Conservation (phyloP, 2,113 vertebrate species). For the Rhadina sibilatrix region DNA sequence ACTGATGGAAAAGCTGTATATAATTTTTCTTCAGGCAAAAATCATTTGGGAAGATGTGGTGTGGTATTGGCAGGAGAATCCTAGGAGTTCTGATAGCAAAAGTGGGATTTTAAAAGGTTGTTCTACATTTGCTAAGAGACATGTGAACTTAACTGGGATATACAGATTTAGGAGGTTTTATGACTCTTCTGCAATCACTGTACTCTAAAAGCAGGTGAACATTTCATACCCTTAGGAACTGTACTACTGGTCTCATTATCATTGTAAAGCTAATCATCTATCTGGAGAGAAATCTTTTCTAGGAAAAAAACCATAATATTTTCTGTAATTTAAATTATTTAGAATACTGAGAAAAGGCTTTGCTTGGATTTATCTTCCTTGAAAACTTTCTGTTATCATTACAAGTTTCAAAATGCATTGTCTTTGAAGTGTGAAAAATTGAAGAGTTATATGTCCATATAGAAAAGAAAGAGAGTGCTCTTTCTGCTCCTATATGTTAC, state of each 20-base stretch:
- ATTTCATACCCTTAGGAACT: slow-evolving; percentile 56
- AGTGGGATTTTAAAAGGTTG: not conserved
- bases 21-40: not conserved
- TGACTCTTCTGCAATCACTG: slow-evolving; percentile 2
- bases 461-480: not conserved
- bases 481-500: not conserved
- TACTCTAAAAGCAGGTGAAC: slow-evolving; percentile 34
- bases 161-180: slow-evolving; percentile 10
- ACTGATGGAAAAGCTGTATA: not conserved
- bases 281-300: not conserved
- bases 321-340: not conserved
- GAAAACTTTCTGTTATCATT: not conserved
- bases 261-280: slow-evolving; percentile 11
- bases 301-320: not conserved
- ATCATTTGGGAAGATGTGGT: not conserved
- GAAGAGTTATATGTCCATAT: not conserved
- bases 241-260: slow-evolving; percentile 58
- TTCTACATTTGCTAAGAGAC: not conserved
- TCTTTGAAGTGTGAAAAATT: not conserved
- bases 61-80: not conserved
- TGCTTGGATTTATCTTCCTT: not conserved
- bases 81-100: not conserved
- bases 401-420: not conserved
- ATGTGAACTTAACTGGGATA: not conserved
- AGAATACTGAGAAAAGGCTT: not conserved